Evolutionary conservation across 2,113 vertebrate genomes (phyloP), one percentile per base, ranked within the genome.

Genomic region (Ardeotis arabs): DNA sequence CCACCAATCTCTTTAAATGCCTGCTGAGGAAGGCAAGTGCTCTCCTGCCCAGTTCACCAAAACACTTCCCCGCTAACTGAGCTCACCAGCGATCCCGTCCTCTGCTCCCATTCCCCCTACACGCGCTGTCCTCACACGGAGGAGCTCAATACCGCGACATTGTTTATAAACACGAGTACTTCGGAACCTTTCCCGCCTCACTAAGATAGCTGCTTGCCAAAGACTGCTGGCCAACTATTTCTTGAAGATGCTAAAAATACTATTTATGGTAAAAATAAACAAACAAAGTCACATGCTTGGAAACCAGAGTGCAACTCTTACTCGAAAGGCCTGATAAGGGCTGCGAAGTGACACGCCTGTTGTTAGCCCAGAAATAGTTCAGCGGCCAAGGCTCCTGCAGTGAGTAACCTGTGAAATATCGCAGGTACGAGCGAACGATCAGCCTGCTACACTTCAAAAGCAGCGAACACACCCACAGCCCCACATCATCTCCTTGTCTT

Each of bases 231-330:
- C 82, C 58, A 88, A 22, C 92, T 73, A 24, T 13, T 60, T 31
- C 70, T 44, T 35, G 20, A 93, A 75, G 77, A 93, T 35, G 41
- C 59, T 90, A 74, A 80, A 96, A 92, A 69, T 74, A 81, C 87
- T 83, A 74, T 90, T 88, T 77, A 84, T 60, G 67, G 89, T 73
- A 89, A 90, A 89, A 90, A 20, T 14, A 96, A 95, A 89, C 82
- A 89, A 69, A 47, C 4, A 59, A 72, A 68, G 59, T 44, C 83
- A 75, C 3, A 3, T 24, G 49, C 15, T 33, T 39, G 35, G 62
- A 72, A 67, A 62, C 20, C 44, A 45, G 67, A 39, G 35, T 31
- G 21, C 52, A 69, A 76, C 52, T 45, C 33, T 58, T 78, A 84
- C 63, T 66, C 64, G 31, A 28, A 74, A 47, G 6, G 63, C 45